Conservation (phyloP, 2,888 invertebrate genomes). For the Papilio protenor region DNA sequence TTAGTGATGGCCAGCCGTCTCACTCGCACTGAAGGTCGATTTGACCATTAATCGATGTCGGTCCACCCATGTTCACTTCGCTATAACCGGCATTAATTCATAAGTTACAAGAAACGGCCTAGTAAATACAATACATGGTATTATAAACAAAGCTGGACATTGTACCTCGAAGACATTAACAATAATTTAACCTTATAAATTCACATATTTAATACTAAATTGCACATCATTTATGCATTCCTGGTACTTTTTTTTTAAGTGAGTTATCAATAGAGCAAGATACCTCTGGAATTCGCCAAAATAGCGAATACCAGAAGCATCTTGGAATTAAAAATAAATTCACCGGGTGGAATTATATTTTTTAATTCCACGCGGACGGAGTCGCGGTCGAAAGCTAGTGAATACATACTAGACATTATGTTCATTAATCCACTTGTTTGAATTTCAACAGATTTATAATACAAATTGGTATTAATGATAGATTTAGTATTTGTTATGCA, state of each 20-base stretch:
- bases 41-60: conserved; percentile 36
- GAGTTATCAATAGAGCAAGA: too few species aligned
- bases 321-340: neutral
- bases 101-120: conserved; percentile 14
- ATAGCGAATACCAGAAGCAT: too few species aligned
- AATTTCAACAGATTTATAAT: neutral
- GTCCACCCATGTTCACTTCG: conserved; percentile 32
- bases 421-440: conserved; percentile 4
- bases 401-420: neutral
- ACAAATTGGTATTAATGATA: conserved; percentile 2
- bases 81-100: conserved; percentile 20
- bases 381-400: neutral
- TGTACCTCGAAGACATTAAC: neutral
- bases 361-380: too few species aligned
- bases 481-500: neutral
- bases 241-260: neutral
- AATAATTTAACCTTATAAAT: too few species aligned
- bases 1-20: conserved; percentile 36
- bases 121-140: conserved; percentile 1
- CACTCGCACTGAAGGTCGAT: conserved; percentile 31
- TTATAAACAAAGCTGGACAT: conserved; percentile 18
- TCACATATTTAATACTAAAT: neutral
- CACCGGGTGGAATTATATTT: neutral
- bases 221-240: neutral
- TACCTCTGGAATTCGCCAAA: too few species aligned